A percentile compares a stretch with the other conserved stretches of the same genome.
These are phyloP conservation scores for Cynopterus sphinx DNA, from an alignment of 2,797 vertebrate species.

Conservation along the genomic window DNA sequence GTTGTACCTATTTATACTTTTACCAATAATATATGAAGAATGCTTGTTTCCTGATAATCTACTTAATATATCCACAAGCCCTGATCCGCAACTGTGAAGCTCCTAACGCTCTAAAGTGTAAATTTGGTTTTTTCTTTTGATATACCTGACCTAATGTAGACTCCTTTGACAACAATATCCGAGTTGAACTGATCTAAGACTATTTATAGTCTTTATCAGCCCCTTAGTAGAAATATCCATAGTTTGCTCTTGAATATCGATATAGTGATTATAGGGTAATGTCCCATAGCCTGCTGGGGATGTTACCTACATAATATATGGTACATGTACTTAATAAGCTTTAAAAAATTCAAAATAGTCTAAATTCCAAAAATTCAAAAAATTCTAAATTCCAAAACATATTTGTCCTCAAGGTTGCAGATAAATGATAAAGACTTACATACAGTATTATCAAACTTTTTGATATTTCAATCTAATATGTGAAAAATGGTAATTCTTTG, in stretches of 20 bases:
- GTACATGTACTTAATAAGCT: background rate
- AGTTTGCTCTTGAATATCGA: background rate
- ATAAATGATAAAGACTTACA: background rate
- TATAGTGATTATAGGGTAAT: background rate
- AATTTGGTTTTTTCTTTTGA: background rate
- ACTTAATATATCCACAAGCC: background rate
- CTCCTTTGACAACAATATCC: background rate
- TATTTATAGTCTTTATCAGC: background rate
- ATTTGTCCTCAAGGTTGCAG: background rate
- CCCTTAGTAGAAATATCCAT: background rate
- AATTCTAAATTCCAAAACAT: background rate
- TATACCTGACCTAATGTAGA: background rate
- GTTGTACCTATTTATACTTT: background rate
- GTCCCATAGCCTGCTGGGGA: background rate
- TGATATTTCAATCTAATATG: background rate
- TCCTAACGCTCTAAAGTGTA: background rate
- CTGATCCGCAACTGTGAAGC: background rate
- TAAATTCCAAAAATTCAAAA: background rate
- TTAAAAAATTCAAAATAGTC: background rate
- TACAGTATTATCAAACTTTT: background rate
- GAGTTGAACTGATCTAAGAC: slow-evolving; percentile 16
- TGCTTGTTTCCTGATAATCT: background rate
- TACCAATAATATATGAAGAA: background rate
- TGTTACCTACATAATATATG: background rate
- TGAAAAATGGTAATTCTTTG: background rate